Evolutionary conservation across 1,140 invertebrate species (phyloP).

Genomic region (Sinonovacula constricta): DNA sequence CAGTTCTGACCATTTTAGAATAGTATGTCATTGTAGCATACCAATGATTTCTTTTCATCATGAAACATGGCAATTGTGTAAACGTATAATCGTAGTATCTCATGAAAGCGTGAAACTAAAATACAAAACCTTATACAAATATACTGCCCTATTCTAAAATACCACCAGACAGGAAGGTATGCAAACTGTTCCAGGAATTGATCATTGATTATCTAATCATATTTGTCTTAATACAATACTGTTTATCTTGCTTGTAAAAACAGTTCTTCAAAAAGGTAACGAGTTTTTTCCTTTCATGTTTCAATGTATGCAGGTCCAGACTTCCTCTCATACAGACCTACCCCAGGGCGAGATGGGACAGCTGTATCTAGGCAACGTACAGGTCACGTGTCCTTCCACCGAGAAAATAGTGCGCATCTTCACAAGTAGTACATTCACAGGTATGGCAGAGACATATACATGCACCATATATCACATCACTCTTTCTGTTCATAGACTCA

Average conservation of each 20-base stretch:
- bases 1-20: neutral
- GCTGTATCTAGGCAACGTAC: slow-evolving; percentile 29
- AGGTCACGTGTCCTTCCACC: slow-evolving; percentile 85
- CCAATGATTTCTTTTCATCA: neutral
- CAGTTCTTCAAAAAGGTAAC: neutral
- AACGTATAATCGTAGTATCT: too few relatives aligned
- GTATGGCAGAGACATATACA: too few relatives aligned
- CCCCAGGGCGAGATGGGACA: neutral
- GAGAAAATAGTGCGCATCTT: slow-evolving; percentile 99
- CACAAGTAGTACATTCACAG: slow-evolving; percentile 97
- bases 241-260: slow-evolving; percentile 6
- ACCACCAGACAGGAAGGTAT: neutral
- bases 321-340: neutral
- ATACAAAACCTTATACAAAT: too few relatives aligned
- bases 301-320: neutral
- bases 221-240: neutral
- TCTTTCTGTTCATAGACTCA: too few relatives aligned
- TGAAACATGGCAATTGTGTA: too few relatives aligned
- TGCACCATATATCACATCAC: too few relatives aligned
- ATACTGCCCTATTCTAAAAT: neutral
- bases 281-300: neutral
- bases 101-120: too few relatives aligned
- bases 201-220: neutral
- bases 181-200: neutral
- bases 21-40: neutral